Base-by-base conservation (phyloP, 1,140 invertebrate species). In the Papilio polytes region DNA sequence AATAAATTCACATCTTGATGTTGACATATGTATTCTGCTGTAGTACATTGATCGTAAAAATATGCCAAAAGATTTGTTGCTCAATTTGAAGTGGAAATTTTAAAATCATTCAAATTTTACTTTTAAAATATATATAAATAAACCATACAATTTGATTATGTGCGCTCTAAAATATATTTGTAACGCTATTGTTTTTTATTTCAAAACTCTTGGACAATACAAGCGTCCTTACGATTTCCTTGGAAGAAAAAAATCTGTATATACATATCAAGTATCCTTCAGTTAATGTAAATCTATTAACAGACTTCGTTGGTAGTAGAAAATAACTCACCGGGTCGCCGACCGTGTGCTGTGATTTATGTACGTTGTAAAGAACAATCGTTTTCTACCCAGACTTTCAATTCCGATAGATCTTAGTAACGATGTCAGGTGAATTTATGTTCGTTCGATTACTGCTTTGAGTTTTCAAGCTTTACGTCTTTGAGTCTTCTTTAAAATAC, bases 1-100 rank as follows among this genome's bases (percentile, higher is more conserved):
- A 70, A 70, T 70, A 70, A 70, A 70, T 70, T 70, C 9, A 15
- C 9, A 15, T 70, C 22, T 13, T 18, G 63, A 70, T 70, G 63
- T 70, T 31, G 26, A 70, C 63, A 70, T 70, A 70, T 70, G 63
- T 70, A 70, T 31, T 70, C 15, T 13, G 63, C 63, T 70, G 63
- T 70, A 70, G 63, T 70, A 70, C 63, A 70, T 70, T 70, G 26
- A 36, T 70, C 63, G 63, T 70, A 70, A 70, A 70, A 31, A 70
- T 70, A 70, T 70, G 63, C 63, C 63, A 70, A 70, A 31, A 70
- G 59, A 31, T 70, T 70, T 70, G 63, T 70, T 31, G 63, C 63
- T 70, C 22, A 31, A 70, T 70, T 70, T 70, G 63, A 70, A 63
- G 10, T 4, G 1, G 18, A 31, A 70, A 70, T 15, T 31, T 13